A percentile compares a stretch with the other conserved stretches of the same genome.
phyloP scores from a whole-genome alignment of 2,113 vertebrate species.

The Formicarius rufipectus region DNA sequence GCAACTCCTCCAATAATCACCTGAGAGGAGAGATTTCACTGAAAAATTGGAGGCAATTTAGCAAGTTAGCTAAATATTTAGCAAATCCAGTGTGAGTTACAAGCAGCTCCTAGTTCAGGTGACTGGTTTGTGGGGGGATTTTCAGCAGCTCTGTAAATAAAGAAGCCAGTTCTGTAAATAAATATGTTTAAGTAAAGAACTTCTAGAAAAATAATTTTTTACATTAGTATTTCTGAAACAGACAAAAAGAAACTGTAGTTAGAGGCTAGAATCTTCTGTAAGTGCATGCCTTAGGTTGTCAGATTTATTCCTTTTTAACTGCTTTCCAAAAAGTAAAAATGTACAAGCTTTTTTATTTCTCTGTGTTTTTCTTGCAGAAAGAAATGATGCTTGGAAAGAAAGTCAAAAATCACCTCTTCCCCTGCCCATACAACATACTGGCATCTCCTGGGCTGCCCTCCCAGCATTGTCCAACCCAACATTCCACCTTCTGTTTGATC shows the following conservation, averaged over 20 bases:
- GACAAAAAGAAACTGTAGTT: neutral
- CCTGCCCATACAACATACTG: accelerated
- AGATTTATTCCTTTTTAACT: neutral
- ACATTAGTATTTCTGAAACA: neutral
- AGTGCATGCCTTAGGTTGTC: neutral
- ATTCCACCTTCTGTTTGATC: neutral
- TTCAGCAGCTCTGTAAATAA: neutral
- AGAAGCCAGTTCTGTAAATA: neutral
- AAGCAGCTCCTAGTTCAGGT: neutral
- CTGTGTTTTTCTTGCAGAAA: neutral
- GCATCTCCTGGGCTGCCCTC: neutral
- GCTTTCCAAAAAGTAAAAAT: neutral
- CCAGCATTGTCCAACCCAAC: accelerated
- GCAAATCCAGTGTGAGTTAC: accelerated
- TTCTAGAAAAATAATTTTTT: neutral
- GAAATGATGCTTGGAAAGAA: neutral
- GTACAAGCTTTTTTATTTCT: neutral
- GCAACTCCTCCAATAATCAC: neutral
- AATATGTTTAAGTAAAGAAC: neutral
- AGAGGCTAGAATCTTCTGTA: neutral
- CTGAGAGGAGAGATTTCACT: accelerated
- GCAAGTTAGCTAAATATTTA: neutral
- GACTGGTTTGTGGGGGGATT: accelerated
- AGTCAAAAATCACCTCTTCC: neutral
- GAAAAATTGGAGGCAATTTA: accelerated